phyloP scores from a whole-genome alignment of 2,888 invertebrate genomes.

The Mamestra brassicae region DNA sequence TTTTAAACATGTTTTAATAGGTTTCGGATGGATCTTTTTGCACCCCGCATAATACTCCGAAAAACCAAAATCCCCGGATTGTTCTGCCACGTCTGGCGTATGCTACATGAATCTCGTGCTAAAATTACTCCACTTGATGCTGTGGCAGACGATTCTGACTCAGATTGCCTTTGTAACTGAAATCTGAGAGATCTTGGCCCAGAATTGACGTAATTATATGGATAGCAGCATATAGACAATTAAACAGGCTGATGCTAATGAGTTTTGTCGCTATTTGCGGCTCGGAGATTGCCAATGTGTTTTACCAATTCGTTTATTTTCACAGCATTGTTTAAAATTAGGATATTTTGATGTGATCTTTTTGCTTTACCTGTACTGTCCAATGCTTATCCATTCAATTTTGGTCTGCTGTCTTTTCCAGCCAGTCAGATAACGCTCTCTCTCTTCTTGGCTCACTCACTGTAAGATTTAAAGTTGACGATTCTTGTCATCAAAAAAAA shows the following conservation, averaged over 20 bases:
- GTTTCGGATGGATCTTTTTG: too few species aligned
- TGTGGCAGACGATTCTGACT: constrained; percentile 34
- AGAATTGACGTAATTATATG: constrained; percentile 32
- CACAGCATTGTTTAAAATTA: not conserved
- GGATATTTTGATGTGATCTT: not conserved
- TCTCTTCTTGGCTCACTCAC: too few species aligned
- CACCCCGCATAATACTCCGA: not conserved
- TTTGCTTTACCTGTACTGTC: not conserved
- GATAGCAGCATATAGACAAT: constrained; percentile 15
- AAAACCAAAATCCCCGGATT: not conserved
- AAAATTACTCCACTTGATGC: constrained; percentile 34
- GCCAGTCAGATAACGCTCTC: not conserved
- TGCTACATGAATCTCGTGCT: constrained; percentile 25
- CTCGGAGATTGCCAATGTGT: not conserved
- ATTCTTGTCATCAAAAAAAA: too few species aligned
- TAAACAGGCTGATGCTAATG: not conserved
- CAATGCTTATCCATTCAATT: not conserved
- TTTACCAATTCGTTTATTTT: not conserved
- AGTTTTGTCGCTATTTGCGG: too few species aligned
- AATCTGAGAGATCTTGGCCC: constrained; percentile 44
- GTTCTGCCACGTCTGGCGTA: constrained; percentile 14
- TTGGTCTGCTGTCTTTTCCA: not conserved
- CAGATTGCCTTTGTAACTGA: constrained; percentile 40
- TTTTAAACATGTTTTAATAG: too few species aligned
- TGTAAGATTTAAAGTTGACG: too few species aligned